Conservation (phyloP, 2,888 invertebrate genomes). For the Nemoura dubitans region DNA sequence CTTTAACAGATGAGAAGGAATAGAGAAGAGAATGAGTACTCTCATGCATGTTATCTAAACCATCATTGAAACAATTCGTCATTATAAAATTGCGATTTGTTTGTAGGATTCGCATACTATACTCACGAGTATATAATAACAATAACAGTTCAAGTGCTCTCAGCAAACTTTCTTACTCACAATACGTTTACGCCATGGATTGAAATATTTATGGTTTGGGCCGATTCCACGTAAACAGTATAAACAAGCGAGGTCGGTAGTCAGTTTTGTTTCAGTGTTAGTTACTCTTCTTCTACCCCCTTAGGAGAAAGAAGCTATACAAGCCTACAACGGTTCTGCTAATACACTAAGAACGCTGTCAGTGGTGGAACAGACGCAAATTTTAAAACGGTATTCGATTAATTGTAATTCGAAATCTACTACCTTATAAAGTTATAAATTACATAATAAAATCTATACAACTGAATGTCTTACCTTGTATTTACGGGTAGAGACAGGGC, state of each 20-base stretch:
- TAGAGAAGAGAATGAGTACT: background rate
- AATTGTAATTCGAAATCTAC: no score
- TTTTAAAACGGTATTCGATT: no score
- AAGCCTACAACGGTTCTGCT: no score
- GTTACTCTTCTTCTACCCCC: no score
- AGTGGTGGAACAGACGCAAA: no score
- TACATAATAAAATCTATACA: no score
- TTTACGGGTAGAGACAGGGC: background rate
- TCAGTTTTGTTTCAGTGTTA: background rate
- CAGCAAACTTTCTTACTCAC: background rate
- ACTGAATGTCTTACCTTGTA: background rate
- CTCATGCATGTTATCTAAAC: background rate
- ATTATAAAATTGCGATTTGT: background rate
- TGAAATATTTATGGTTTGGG: conserved; percentile 7
- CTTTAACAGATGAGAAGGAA: background rate
- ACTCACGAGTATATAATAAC: background rate
- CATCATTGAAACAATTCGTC: background rate
- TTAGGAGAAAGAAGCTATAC: no score
- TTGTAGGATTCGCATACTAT: background rate
- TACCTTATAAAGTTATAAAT: no score
- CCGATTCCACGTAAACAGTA: background rate
- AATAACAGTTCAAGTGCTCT: conserved; percentile 12
- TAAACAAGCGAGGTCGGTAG: background rate
- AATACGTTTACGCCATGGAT: conserved; percentile 5
- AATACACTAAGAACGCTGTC: no score